Conservation (phyloP, 2,113 vertebrate genomes). For the Atractosteus spatula region DNA sequence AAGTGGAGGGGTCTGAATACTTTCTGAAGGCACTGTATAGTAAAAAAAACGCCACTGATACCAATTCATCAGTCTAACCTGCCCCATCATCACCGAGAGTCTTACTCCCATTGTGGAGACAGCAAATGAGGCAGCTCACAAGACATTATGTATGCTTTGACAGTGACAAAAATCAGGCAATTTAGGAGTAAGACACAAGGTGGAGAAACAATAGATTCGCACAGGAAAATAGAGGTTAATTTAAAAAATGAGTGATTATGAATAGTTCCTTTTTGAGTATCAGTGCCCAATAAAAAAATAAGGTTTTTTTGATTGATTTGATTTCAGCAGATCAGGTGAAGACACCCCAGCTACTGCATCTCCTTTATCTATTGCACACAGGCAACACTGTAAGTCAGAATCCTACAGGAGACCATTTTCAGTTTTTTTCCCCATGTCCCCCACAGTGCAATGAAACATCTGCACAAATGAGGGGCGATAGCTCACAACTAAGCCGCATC, state of each 20-base stretch:
- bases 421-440: not conserved
- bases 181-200: conserved; percentile 19
- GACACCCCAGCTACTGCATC: not conserved
- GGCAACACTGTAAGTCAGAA: not conserved
- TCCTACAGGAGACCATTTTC: no score
- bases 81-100: no score
- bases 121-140: conserved; percentile 40
- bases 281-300: no score
- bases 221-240: no score
- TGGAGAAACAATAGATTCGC: no score
- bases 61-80: no score
- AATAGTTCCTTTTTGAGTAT: no score
- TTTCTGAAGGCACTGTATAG: no score
- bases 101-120: conserved; percentile 35
- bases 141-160: conserved; percentile 30
- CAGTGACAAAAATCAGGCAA: conserved; percentile 21
- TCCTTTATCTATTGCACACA: conserved; percentile 25
- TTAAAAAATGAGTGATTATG: no score
- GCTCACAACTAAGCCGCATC: not conserved
- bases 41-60: no score
- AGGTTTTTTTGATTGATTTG: no score
- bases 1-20: no score
- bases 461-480: not conserved
- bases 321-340: not conserved
- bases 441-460: not conserved